These are phyloP conservation scores for Sarcophaga caerulescens DNA, from an alignment of 2,888 invertebrate species.

Conservation along the genomic window DNA sequence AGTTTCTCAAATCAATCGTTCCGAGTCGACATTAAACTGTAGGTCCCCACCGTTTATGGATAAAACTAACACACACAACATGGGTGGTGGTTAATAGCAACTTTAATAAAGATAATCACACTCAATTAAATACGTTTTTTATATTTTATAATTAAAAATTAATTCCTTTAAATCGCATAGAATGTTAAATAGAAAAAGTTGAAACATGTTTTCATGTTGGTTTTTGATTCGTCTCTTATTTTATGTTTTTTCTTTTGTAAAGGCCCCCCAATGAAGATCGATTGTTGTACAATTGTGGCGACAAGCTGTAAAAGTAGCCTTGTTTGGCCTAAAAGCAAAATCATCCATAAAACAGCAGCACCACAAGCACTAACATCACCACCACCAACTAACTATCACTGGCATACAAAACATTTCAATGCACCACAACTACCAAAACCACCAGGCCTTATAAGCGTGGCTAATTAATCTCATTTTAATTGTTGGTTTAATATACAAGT, in stretches of 20 bases:
- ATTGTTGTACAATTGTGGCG: constrained; percentile 73
- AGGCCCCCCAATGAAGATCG: constrained; percentile 70
- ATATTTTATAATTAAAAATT: too few relatives aligned
- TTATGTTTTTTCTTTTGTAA: neutral
- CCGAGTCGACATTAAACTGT: too few relatives aligned
- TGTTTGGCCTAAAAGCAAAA: constrained; percentile 47
- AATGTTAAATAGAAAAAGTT: constrained; percentile 14
- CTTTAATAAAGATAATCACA: too few relatives aligned
- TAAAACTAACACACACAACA: too few relatives aligned
- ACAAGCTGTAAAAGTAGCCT: constrained; percentile 69
- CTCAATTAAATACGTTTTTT: too few relatives aligned
- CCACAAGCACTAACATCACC: neutral
- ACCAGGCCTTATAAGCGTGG: constrained; percentile 68
- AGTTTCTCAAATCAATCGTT: too few relatives aligned
- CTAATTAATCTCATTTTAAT: constrained; percentile 80
- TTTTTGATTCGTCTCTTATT: constrained; percentile 24
- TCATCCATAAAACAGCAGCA: constrained; percentile 30
- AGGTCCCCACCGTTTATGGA: too few relatives aligned
- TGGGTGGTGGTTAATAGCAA: too few relatives aligned
- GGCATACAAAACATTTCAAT: constrained; percentile 40
- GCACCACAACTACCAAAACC: constrained; percentile 47
- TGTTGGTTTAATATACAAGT: constrained; percentile 72
- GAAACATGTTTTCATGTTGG: constrained; percentile 53
- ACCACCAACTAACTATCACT: constrained; percentile 5
- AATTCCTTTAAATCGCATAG: constrained; percentile 31